These are phyloP conservation scores for Drosophila yakuba DNA, from an alignment of 1,140 invertebrate species.

Conservation along the genomic window DNA sequence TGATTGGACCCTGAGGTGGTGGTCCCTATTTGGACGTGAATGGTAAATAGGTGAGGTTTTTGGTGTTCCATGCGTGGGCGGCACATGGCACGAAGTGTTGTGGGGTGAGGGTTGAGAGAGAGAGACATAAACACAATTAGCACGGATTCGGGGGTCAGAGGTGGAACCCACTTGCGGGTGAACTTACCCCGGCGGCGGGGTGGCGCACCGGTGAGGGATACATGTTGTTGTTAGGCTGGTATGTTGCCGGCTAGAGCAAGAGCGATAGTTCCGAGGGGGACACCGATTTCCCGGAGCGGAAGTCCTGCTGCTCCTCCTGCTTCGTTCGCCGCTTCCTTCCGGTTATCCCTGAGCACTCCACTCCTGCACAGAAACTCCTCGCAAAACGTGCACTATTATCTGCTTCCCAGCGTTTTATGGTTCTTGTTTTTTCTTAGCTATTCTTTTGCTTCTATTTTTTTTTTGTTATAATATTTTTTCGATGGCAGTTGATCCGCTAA, in stretches of 20 bases:
- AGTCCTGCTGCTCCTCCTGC: conserved; percentile 24
- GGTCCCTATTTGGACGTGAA: conserved; percentile 88
- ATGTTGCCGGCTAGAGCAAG: conserved; percentile 42
- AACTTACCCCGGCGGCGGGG: conserved; percentile 84
- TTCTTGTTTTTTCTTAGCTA: conserved; percentile 37
- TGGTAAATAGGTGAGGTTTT: not conserved
- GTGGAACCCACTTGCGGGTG: conserved; percentile 16
- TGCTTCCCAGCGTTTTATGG: conserved; percentile 58
- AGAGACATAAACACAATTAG: conserved; percentile 62
- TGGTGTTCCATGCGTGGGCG: conserved; percentile 18
- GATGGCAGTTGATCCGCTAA: conserved; percentile 27
- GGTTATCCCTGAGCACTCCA: conserved; percentile 47
- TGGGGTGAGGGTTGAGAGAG: not conserved
- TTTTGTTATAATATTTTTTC: conserved; percentile 36
- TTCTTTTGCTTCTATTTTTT: conserved; percentile 1
- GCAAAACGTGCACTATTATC: conserved; percentile 19
- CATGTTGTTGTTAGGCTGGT: conserved; percentile 70
- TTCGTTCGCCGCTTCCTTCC: conserved; percentile 5
- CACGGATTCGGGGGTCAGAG: conserved; percentile 29
- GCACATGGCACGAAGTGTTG: not conserved
- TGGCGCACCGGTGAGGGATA: conserved; percentile 84
- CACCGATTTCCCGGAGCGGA: conserved; percentile 30
- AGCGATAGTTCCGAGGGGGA: conserved; percentile 36
- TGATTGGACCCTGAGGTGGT: conserved; percentile 95
- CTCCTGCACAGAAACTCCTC: conserved; percentile 2